Evolutionary conservation across 2,888 invertebrate species (phyloP).

Genomic region (Drosophila eohydei): DNA sequence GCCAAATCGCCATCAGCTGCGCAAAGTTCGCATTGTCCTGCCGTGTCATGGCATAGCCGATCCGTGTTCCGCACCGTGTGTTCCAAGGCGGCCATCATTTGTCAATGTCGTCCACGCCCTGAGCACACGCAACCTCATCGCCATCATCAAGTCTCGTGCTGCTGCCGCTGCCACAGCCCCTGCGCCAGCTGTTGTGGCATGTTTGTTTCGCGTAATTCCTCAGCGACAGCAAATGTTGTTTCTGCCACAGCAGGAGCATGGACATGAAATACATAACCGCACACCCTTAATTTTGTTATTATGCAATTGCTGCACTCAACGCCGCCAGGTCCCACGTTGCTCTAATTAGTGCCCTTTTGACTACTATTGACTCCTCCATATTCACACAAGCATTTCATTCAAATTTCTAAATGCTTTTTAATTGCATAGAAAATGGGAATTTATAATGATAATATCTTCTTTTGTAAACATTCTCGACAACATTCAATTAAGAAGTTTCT

Average conservation of each 20-base stretch:
- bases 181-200: slow-evolving; percentile 52
- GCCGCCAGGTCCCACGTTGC: slow-evolving; percentile 6
- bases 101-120: slow-evolving; percentile 70
- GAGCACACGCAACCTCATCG: slow-evolving; percentile 67
- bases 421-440: slow-evolving; percentile 15
- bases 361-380: slow-evolving; percentile 18
- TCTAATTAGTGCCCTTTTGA: slow-evolving; percentile 54
- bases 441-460: slow-evolving; percentile 6
- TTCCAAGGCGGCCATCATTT: slow-evolving; percentile 66
- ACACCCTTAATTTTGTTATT: slow-evolving; percentile 28
- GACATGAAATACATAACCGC: slow-evolving; percentile 14
- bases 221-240: slow-evolving; percentile 44
- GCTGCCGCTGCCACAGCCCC: background rate
- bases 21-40: slow-evolving; percentile 42
- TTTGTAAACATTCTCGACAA: background rate
- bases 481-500: background rate
- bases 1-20: slow-evolving; percentile 50
- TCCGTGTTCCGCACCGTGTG: slow-evolving; percentile 47
- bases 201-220: slow-evolving; percentile 70
- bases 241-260: slow-evolving; percentile 12
- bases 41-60: slow-evolving; percentile 30
- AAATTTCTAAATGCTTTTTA: slow-evolving; percentile 9
- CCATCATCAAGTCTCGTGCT: slow-evolving; percentile 34
- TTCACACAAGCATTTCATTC: slow-evolving; percentile 37
- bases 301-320: slow-evolving; percentile 15